Conservation (phyloP, 2,888 invertebrate species). For the Himalopsyche tibetana region DNA sequence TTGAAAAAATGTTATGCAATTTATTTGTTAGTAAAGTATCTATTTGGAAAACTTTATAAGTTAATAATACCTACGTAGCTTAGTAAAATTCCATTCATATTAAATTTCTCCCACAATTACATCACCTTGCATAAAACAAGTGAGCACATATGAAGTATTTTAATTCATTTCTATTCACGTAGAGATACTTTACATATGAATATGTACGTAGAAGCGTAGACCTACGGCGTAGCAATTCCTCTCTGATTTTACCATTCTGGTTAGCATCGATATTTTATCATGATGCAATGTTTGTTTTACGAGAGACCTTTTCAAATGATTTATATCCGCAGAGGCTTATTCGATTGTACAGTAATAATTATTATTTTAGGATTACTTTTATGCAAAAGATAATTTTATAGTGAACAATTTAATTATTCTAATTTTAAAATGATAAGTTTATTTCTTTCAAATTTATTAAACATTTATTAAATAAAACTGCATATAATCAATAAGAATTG, state of each 20-base stretch:
- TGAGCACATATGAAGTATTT: not conserved
- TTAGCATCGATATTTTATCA: slow-evolving; percentile 24
- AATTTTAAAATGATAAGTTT: too few relatives aligned
- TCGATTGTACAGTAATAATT: not conserved
- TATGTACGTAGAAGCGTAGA: slow-evolving; percentile 4
- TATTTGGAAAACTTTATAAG: too few relatives aligned
- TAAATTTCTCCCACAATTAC: not conserved
- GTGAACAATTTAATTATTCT: too few relatives aligned
- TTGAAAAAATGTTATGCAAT: too few relatives aligned
- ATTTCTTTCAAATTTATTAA: too few relatives aligned
- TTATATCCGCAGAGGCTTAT: not conserved
- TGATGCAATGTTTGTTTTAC: slow-evolving; percentile 35
- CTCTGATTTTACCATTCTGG: not conserved
- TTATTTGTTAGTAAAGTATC: too few relatives aligned
- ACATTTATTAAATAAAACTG: too few relatives aligned
- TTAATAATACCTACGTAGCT: too few relatives aligned
- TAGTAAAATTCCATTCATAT: not conserved
- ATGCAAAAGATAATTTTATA: not conserved
- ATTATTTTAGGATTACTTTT: not conserved
- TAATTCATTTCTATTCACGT: not conserved
- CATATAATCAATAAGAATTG: too few relatives aligned
- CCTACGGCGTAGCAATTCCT: not conserved
- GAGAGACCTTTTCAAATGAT: slow-evolving; percentile 8
- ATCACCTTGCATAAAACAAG: not conserved
- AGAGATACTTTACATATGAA: not conserved